Evolutionary conservation across 2,888 invertebrate genomes (phyloP).

Genomic region (Gerris lacustris): DNA sequence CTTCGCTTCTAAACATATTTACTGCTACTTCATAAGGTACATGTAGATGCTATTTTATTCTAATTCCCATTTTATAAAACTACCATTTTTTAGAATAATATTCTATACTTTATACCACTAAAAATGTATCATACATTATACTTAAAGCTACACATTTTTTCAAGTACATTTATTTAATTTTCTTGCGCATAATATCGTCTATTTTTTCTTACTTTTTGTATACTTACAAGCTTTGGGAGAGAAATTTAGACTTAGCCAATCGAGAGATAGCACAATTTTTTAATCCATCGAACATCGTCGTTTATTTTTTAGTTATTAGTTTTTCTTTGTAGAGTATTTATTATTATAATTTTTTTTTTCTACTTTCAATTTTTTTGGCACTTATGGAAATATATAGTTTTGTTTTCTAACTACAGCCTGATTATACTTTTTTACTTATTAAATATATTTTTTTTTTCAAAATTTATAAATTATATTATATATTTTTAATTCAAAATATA

Average conservation of each 20-base stretch:
- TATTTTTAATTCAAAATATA: neutral
- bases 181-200: constrained; percentile 7
- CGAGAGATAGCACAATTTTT: constrained; percentile 62
- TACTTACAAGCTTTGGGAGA: constrained; percentile 70
- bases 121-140: too few species aligned
- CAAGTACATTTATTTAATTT: neutral
- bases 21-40: too few species aligned
- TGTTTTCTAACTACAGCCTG: neutral
- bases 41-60: too few species aligned
- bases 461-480: too few species aligned
- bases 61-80: too few species aligned
- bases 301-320: constrained; percentile 35
- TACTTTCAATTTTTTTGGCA: neutral
- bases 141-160: too few species aligned
- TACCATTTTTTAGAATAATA: too few species aligned
- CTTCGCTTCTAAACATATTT: too few species aligned
- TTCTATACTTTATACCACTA: too few species aligned
- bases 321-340: neutral
- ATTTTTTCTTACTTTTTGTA: neutral
- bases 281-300: constrained; percentile 58
- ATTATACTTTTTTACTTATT: neutral
- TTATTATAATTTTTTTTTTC: too few species aligned
- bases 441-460: neutral
- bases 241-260: constrained; percentile 59
- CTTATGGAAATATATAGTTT: neutral